These are phyloP conservation scores for Tetrao urogallus DNA, from an alignment of 2,113 vertebrate genomes.

Conservation along the genomic window DNA sequence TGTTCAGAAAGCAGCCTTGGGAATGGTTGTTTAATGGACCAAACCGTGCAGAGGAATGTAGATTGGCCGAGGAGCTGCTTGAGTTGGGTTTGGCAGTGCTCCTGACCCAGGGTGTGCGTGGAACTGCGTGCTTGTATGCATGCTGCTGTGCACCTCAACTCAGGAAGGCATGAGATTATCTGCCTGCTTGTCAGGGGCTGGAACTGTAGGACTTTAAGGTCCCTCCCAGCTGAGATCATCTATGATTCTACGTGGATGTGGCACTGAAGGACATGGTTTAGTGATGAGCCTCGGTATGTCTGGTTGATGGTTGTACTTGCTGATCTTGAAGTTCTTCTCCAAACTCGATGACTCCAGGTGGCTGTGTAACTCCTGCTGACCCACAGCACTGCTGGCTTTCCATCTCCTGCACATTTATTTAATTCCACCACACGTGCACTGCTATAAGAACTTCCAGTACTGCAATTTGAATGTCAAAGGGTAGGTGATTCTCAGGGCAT, in stretches of 20 bases:
- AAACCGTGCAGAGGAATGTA: accelerated
- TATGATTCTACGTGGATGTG: background rate
- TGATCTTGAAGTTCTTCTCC: background rate
- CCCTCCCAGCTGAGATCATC: background rate
- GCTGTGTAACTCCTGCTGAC: background rate
- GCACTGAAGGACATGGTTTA: background rate
- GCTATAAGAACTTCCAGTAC: background rate
- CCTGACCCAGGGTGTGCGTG: accelerated
- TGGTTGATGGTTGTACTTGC: background rate
- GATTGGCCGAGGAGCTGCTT: background rate
- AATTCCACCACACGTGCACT: background rate
- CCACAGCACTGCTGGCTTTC: background rate
- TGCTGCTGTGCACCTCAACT: background rate
- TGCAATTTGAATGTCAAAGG: background rate
- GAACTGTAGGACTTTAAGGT: background rate
- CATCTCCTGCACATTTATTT: background rate
- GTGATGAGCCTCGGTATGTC: background rate
- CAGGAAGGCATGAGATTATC: accelerated
- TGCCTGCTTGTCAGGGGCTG: background rate
- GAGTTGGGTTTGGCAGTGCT: background rate
- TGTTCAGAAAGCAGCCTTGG: background rate
- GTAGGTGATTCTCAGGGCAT: background rate
- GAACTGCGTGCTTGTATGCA: background rate
- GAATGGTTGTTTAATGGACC: background rate
- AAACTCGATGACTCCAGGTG: background rate